phyloP scores from a whole-genome alignment of 2,888 invertebrate genomes.

The Nysson spinosus region DNA sequence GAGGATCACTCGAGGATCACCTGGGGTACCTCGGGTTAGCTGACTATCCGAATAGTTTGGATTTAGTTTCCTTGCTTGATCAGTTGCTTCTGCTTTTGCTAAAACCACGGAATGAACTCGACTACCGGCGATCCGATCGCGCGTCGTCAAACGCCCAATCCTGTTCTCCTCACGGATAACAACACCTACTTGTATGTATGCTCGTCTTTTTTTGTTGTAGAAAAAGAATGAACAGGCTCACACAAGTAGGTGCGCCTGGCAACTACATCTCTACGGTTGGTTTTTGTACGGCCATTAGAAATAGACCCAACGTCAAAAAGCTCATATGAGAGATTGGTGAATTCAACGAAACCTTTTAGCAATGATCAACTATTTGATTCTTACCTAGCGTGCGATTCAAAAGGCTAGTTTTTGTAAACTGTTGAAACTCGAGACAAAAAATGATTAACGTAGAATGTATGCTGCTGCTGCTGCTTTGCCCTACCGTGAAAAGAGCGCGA shows the following conservation, averaged over 20 bases:
- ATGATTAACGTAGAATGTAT: no score
- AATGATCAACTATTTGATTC: no score
- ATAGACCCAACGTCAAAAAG: slow-evolving; percentile 6
- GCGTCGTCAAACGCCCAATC: slow-evolving; percentile 15
- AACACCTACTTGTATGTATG: slow-evolving; percentile 71
- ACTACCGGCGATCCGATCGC: slow-evolving; percentile 4
- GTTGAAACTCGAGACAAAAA: no score
- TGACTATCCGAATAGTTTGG: no score
- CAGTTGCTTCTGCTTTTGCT: neutral
- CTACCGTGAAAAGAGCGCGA: no score
- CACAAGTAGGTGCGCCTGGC: slow-evolving; percentile 71
- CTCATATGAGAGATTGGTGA: slow-evolving; percentile 15
- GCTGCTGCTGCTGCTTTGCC: no score
- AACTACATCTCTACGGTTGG: slow-evolving; percentile 72
- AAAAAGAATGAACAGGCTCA: slow-evolving; percentile 63
- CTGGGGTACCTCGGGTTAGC: slow-evolving; percentile 32
- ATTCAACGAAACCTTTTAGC: no score
- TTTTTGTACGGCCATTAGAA: slow-evolving; percentile 27
- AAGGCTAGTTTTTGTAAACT: no score
- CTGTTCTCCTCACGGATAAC: slow-evolving; percentile 14
- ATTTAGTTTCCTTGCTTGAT: neutral
- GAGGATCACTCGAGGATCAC: slow-evolving; percentile 23
- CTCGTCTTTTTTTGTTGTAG: slow-evolving; percentile 49
- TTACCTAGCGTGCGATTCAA: no score
- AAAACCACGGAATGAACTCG: slow-evolving; percentile 21